Base-by-base conservation (phyloP, 1,140 invertebrate genomes). In the Aphis craccivora region DNA sequence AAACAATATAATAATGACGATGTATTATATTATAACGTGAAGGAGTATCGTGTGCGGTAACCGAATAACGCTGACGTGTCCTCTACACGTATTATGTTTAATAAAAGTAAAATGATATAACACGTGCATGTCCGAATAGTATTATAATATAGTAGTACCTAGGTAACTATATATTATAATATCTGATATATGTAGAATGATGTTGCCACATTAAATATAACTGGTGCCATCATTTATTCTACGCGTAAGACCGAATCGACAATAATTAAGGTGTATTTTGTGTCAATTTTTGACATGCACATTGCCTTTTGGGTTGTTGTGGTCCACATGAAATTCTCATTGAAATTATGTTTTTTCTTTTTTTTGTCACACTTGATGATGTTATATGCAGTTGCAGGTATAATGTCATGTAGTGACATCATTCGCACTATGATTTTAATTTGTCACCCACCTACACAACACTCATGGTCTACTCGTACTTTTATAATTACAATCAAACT, bases 1-100 rank as follows among this genome's bases (percentile, higher is more conserved):
- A 76, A 76, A 76, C 60, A 76, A 35, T n/a, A 35, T n/a, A 67
- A 67, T 67, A n/a, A n/a, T 87, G 23, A 84, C 40, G 83, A 37
- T 20, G 22, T 83, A 25, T 37, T 9, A 83, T 83, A 40, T 9
- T 84, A 8, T 23, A 40, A 40, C 83, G 37, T 25, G 22, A 14
- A 76, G 23, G 83, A 43, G 37, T 84, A 84, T 84, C 22, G 37
- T 25, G 83, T 40, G 40, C 9, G 22, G 83, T 84, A 84, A 84
- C 40, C 83, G 83, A 84, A 84, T 84, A 84, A 40, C 9, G 81
- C 81, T 40, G 81, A 84, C 81, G 81, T 84, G 81, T 84, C 37
- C 23, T 23, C 37, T 84, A 40, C 23, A 84, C 37, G 37, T 40
- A 40, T 40, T 40, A 40, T 23, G 37, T 6, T 14, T 76, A 76